These are phyloP conservation scores for Auanema sp. DNA, from an alignment of 2,888 invertebrate species.

Conservation along the genomic window DNA sequence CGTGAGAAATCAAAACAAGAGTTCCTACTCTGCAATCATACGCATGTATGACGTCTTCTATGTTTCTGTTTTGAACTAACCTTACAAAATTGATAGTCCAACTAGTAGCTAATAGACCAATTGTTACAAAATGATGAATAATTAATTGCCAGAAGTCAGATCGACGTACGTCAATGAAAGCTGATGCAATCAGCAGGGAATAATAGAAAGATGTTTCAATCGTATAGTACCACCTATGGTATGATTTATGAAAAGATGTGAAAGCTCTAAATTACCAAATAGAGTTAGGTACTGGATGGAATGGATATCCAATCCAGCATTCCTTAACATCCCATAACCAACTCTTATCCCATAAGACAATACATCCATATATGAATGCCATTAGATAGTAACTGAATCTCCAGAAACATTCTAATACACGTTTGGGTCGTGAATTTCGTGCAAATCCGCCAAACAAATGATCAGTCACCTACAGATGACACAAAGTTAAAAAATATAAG, in stretches of 20 bases:
- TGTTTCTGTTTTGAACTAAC: conserved; percentile 14
- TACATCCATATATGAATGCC: conserved; percentile 50
- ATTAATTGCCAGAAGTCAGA: conserved; percentile 68
- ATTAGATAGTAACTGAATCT: conserved; percentile 45
- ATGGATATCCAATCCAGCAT: conserved; percentile 58
- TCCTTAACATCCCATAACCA: conserved; percentile 64
- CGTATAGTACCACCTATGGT: conserved; percentile 67
- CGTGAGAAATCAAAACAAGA: conserved; percentile 66
- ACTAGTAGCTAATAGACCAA: conserved; percentile 66
- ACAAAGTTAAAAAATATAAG: not conserved
- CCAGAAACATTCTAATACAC: conserved; percentile 59
- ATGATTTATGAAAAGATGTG: not conserved
- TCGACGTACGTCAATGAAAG: conserved; percentile 65
- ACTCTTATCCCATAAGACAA: conserved; percentile 58
- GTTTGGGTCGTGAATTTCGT: conserved; percentile 44
- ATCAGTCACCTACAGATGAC: conserved; percentile 30
- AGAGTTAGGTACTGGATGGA: conserved; percentile 41
- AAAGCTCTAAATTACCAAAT: conserved; percentile 38
- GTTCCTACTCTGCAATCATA: conserved; percentile 56
- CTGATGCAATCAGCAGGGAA: conserved; percentile 62
- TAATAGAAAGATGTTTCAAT: conserved; percentile 68
- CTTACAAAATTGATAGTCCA: conserved; percentile 62
- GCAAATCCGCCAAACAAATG: conserved; percentile 58
- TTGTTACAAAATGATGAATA: conserved; percentile 67
- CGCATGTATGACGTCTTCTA: not conserved